Conservation (phyloP, 2,888 invertebrate species). For the Blera fallax region DNA sequence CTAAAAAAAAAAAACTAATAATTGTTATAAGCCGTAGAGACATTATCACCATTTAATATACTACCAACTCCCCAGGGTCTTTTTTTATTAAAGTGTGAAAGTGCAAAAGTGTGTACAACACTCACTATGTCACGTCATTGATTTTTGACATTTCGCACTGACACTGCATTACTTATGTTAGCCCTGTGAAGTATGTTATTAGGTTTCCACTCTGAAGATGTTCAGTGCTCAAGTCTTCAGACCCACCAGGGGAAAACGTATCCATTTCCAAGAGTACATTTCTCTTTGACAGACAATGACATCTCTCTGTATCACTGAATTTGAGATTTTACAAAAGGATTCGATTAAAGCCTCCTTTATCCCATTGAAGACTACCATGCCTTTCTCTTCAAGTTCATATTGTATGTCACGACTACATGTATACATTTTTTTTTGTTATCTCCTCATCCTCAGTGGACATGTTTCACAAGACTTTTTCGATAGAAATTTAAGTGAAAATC, state of each 20-base stretch:
- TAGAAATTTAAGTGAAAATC: not conserved
- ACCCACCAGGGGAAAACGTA: not conserved
- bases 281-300: conserved; percentile 24
- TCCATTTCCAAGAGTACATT: conserved; percentile 19
- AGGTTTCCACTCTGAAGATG: conserved; percentile 31
- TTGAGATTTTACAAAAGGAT: conserved; percentile 45
- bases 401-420: not conserved
- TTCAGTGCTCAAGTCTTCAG: not conserved
- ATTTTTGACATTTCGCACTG: conserved; percentile 41
- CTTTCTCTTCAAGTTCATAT: conserved; percentile 7
- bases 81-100: too few relatives aligned
- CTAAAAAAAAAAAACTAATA: too few relatives aligned
- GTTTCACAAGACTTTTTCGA: not conserved
- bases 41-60: too few relatives aligned
- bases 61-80: too few relatives aligned
- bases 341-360: conserved; percentile 19
- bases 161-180: conserved; percentile 13
- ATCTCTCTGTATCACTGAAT: conserved; percentile 36
- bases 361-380: not conserved
- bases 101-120: not conserved
- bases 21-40: too few relatives aligned
- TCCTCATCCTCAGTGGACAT: not conserved
- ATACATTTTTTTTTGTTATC: not conserved
- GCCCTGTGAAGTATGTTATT: conserved; percentile 46
- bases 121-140: not conserved